Percentiles rank a stretch among this genome's conserved stretches.
Evolutionary conservation across 2,888 invertebrate genomes (phyloP).

Genomic region (Arenicola marina): DNA sequence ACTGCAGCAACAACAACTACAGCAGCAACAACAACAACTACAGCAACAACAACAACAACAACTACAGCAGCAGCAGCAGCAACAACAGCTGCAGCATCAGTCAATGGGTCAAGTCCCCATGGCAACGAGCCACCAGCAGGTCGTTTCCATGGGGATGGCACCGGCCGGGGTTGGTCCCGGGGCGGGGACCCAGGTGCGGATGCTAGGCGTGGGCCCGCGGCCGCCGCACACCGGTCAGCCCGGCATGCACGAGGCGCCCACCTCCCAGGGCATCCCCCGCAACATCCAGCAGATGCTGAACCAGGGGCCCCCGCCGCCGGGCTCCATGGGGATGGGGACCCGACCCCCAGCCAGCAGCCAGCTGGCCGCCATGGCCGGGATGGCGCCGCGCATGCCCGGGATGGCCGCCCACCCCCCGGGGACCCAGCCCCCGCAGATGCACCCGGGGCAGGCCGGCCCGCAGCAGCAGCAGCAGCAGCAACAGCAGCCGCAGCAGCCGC

Average conservation of each 20-base stretch:
- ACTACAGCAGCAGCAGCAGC: slow-evolving; percentile 35
- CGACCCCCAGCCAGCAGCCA: too few relatives aligned
- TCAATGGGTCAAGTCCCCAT: slow-evolving; percentile 22
- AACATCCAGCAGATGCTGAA: slow-evolving; percentile 3
- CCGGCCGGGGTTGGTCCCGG: too few relatives aligned
- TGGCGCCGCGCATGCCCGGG: neutral
- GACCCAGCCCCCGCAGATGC: slow-evolving; percentile 8
- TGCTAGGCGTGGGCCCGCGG: neutral
- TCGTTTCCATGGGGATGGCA: neutral
- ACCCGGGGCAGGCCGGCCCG: neutral
- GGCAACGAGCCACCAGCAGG: slow-evolving; percentile 31
- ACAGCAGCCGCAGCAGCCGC: slow-evolving; percentile 14
- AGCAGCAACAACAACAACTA: slow-evolving; percentile 1
- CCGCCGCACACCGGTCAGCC: neutral
- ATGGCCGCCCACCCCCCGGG: slow-evolving; percentile 17
- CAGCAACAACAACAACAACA: slow-evolving; percentile 11
- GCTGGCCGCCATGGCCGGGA: neutral
- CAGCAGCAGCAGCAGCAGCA: slow-evolving; percentile 12
- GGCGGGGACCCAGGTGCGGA: neutral
- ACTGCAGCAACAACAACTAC: slow-evolving; percentile 5
- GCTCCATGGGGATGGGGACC: too few relatives aligned
- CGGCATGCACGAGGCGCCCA: neutral
- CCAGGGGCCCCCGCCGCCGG: neutral
- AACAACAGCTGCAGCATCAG: slow-evolving; percentile 29
- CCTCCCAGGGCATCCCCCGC: neutral